Evolutionary conservation across 2,113 vertebrate genomes (phyloP).

Genomic region (Morone saxatilis): DNA sequence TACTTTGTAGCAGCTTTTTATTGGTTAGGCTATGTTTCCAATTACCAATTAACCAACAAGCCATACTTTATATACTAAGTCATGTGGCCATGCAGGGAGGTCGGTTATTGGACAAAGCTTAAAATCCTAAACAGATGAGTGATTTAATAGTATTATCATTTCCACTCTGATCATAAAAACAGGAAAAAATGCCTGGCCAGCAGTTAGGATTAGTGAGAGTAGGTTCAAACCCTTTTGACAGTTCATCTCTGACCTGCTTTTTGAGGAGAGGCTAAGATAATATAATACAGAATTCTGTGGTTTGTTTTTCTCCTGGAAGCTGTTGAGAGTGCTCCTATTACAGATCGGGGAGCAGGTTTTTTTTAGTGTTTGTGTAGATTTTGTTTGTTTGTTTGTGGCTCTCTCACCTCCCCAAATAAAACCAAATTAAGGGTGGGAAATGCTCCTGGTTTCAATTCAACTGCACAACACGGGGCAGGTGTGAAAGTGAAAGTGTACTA

Average conservation of each 20-base stretch:
- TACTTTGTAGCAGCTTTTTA: conserved; percentile 69
- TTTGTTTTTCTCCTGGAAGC: conserved; percentile 3
- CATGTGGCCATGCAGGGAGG: conserved; percentile 38
- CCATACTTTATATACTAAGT: conserved; percentile 58
- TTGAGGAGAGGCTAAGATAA: neutral
- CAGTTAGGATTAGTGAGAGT: neutral
- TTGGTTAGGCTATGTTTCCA: conserved; percentile 62
- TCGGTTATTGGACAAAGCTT: conserved; percentile 50
- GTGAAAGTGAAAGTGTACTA: conserved; percentile 16
- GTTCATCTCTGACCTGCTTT: neutral
- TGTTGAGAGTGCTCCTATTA: conserved; percentile 16
- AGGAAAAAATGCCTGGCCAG: conserved; percentile 15
- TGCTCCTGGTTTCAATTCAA: conserved; percentile 16
- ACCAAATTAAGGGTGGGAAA: conserved; percentile 7
- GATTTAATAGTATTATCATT: conserved; percentile 59
- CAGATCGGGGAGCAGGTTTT: neutral
- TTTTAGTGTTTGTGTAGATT: conserved; percentile 30
- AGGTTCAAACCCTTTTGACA: neutral
- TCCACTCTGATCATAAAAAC: conserved; percentile 48
- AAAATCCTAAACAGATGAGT: conserved; percentile 64
- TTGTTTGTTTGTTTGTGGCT: conserved; percentile 32
- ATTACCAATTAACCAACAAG: conserved; percentile 68
- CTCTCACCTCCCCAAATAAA: conserved; percentile 5
- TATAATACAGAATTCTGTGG: conserved; percentile 4
- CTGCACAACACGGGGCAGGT: neutral